These are phyloP conservation scores for Tetragnatha montana DNA, from an alignment of 2,888 invertebrate species.

Conservation along the genomic window DNA sequence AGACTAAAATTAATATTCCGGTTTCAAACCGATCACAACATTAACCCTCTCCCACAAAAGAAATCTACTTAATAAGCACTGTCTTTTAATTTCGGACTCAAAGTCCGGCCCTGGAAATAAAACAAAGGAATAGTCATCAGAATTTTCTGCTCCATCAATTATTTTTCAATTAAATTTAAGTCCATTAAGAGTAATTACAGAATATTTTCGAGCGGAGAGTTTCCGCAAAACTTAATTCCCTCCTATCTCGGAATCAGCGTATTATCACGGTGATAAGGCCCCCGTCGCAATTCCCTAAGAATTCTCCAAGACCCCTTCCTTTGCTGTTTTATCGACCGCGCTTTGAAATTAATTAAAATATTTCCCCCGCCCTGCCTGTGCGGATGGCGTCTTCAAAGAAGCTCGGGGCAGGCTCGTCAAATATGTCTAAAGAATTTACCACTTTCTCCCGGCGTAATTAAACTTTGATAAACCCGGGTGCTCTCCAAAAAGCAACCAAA, in stretches of 20 bases:
- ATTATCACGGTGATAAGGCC: slow-evolving; percentile 67
- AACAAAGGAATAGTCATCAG: slow-evolving; percentile 52
- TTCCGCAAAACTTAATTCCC: slow-evolving; percentile 69
- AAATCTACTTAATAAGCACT: background rate
- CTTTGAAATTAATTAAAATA: slow-evolving; percentile 71
- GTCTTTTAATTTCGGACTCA: background rate
- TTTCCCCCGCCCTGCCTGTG: slow-evolving; percentile 45
- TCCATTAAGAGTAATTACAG: slow-evolving; percentile 70
- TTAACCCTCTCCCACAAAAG: slow-evolving; percentile 27
- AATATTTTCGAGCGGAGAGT: slow-evolving; percentile 67
- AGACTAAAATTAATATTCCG: too few relatives aligned
- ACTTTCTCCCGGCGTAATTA: slow-evolving; percentile 67
- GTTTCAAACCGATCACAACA: too few relatives aligned
- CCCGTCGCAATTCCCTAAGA: slow-evolving; percentile 66
- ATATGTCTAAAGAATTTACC: slow-evolving; percentile 71
- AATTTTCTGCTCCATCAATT: slow-evolving; percentile 68
- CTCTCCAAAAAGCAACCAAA: slow-evolving; percentile 66
- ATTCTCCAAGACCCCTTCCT: slow-evolving; percentile 53
- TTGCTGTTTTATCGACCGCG: slow-evolving; percentile 64
- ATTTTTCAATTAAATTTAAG: slow-evolving; percentile 69
- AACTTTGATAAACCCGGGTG: slow-evolving; percentile 67
- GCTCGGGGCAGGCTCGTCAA: slow-evolving; percentile 58
- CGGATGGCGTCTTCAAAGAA: slow-evolving; percentile 55
- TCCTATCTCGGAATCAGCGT: slow-evolving; percentile 67
- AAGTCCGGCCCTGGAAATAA: background rate